Evolutionary conservation across 1,140 invertebrate genomes (phyloP).

Genomic region (Leguminivora glycinivorella): DNA sequence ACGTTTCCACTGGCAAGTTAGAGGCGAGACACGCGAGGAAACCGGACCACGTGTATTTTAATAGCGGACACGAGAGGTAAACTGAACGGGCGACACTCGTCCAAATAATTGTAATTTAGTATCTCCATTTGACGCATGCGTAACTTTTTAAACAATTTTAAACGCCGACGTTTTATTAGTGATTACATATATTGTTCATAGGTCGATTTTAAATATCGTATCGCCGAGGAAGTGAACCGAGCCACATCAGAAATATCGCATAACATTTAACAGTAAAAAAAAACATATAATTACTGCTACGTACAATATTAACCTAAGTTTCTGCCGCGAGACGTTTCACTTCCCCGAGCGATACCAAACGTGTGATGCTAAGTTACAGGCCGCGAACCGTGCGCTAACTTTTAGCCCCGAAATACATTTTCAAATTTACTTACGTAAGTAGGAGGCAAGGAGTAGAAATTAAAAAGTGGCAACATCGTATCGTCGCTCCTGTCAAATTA

Average conservation of each 20-base stretch:
- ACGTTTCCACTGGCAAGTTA: conserved; percentile 1
- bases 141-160: not conserved
- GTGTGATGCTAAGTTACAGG: not conserved
- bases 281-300: not conserved
- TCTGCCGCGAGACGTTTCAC: not conserved
- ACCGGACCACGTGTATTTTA: not conserved
- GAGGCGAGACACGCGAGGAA: conserved; percentile 1
- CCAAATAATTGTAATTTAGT: not conserved
- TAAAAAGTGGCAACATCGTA: too few relatives aligned
- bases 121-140: not conserved
- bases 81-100: not conserved
- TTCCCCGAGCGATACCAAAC: not conserved
- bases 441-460: too few relatives aligned
- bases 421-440: too few relatives aligned
- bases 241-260: not conserved
- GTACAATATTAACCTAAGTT: not conserved
- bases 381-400: not conserved
- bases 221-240: not conserved
- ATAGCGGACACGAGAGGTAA: not conserved
- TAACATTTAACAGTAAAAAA: conserved; percentile 2
- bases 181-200: not conserved
- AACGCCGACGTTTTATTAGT: not conserved
- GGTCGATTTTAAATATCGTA: not conserved
- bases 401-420: too few relatives aligned
- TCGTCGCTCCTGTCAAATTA: too few relatives aligned